Evolutionary conservation across 2,113 vertebrate species (phyloP).

Genomic region (Saiga tatarica): DNA sequence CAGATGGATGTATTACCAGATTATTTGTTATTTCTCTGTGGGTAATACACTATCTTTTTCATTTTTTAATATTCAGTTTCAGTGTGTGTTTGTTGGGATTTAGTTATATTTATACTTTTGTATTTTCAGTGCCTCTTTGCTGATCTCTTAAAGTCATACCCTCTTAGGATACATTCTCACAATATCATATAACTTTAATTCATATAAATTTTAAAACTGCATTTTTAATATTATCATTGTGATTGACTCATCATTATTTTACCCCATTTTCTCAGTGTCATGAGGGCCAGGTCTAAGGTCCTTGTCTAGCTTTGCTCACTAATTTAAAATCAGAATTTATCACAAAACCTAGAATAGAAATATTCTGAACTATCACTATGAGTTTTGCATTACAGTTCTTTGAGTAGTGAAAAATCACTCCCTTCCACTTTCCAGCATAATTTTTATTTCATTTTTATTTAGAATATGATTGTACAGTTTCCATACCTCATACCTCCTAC

Average conservation of each 20-base stretch:
- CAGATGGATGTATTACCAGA: no score
- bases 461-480: background rate
- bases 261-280: background rate
- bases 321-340: background rate
- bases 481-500: background rate
- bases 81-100: background rate
- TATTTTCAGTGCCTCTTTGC: background rate
- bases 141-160: background rate
- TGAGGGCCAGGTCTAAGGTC: background rate
- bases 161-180: background rate
- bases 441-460: background rate
- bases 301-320: background rate
- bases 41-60: background rate
- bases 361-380: background rate
- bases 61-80: background rate
- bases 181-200: background rate
- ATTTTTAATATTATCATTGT: background rate
- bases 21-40: background rate
- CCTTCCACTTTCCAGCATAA: background rate
- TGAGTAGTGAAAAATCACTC: background rate
- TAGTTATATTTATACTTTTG: background rate
- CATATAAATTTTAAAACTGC: no score
- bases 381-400: background rate
- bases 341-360: no score
- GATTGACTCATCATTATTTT: background rate